A percentile compares a stretch with the other conserved stretches of the same genome.
These are phyloP conservation scores for Cygnus buccinator DNA, from an alignment of 2,113 vertebrate species.

Conservation along the genomic window DNA sequence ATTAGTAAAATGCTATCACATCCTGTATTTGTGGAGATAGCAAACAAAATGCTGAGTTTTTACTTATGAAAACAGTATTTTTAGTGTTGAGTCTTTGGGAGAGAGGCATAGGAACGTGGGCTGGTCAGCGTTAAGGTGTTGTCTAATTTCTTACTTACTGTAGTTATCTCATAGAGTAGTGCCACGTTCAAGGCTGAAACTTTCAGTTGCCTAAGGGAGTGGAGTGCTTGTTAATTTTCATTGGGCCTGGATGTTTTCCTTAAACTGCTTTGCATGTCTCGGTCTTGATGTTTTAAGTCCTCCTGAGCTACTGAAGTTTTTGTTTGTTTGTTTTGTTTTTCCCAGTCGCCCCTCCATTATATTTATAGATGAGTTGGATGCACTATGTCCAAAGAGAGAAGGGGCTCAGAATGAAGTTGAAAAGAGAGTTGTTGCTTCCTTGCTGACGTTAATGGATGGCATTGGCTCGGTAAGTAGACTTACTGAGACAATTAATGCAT, in stretches of 20 bases:
- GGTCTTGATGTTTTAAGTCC: background rate
- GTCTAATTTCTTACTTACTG: background rate
- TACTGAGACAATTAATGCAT: background rate
- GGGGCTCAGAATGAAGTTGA: slow-evolving; percentile 95
- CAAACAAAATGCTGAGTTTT: background rate
- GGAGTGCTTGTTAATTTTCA: background rate
- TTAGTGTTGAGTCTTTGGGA: background rate
- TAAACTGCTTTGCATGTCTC: background rate
- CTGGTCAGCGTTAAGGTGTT: background rate
- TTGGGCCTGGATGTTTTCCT: background rate
- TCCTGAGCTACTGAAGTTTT: background rate
- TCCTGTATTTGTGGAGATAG: background rate
- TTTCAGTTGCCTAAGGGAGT: background rate
- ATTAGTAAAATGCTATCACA: background rate
- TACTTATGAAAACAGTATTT: background rate
- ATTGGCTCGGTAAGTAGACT: slow-evolving; percentile 88
- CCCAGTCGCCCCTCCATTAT: slow-evolving; percentile 89
- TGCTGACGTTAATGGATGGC: slow-evolving; percentile 96
- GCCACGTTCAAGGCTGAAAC: background rate
- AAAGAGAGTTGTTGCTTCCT: slow-evolving; percentile 92
- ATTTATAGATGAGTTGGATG: slow-evolving; percentile 97
- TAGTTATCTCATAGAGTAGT: background rate
- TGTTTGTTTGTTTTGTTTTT: accelerated
- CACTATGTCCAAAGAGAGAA: slow-evolving; percentile 93
- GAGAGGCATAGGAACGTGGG: background rate